Conservation (phyloP, 2,888 invertebrate genomes). For the Patella caerulea region DNA sequence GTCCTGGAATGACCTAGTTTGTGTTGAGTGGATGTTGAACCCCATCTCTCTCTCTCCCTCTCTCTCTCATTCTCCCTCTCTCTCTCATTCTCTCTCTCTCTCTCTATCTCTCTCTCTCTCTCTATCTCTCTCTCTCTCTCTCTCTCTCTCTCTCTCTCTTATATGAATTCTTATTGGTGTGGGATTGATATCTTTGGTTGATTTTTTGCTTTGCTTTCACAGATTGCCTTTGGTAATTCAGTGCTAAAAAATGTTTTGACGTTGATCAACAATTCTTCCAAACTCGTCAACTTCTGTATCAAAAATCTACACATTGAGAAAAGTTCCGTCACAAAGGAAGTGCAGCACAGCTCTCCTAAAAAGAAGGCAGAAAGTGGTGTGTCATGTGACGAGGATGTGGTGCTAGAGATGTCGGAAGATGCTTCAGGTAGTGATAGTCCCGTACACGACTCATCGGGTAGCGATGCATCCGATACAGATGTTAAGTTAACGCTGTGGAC, state of each 20-base stretch:
- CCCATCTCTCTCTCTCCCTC: no score
- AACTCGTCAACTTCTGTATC: not conserved
- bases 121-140: no score
- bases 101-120: no score
- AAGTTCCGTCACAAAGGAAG: not conserved
- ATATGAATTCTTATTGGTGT: no score
- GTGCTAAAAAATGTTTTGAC: slow-evolving; percentile 11
- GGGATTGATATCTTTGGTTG: no score
- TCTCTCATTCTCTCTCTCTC: no score
- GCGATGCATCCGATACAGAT: not conserved
- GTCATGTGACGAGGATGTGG: slow-evolving; percentile 24
- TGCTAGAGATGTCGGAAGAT: slow-evolving; percentile 38
- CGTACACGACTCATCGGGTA: slow-evolving; percentile 21
- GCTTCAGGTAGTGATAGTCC: slow-evolving; percentile 34
- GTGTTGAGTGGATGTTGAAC: no score
- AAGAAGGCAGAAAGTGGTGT: slow-evolving; percentile 15
- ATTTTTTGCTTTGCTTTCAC: not conserved
- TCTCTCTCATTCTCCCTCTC: no score
- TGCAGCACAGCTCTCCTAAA: slow-evolving; percentile 12
- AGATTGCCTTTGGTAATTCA: not conserved
- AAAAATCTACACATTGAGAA: not conserved
- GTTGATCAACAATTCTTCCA: slow-evolving; percentile 8
- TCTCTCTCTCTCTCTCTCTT: no score
- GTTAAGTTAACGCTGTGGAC: not conserved
- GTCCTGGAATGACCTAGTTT: no score